These are phyloP conservation scores for Centropus unirufus DNA, from an alignment of 2,113 vertebrate genomes.

Conservation along the genomic window DNA sequence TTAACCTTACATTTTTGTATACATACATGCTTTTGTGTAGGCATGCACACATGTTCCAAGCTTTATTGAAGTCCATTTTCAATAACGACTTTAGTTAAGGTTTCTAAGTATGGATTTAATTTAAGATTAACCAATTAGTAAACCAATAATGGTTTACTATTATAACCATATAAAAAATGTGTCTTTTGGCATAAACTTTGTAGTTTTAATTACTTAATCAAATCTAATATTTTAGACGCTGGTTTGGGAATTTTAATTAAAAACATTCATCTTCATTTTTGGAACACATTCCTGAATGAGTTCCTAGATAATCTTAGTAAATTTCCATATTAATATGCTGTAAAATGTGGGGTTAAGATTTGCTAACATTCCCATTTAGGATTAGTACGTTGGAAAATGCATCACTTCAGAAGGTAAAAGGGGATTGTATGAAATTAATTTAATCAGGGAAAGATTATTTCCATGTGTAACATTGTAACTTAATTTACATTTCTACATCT, in stretches of 20 bases:
- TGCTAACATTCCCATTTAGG: neutral
- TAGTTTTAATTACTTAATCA: neutral
- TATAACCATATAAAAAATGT: neutral
- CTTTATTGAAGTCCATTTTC: neutral
- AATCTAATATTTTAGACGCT: constrained; percentile 12
- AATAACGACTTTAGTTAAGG: neutral
- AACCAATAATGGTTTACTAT: neutral
- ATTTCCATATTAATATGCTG: neutral
- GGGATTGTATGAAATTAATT: neutral
- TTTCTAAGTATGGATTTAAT: neutral
- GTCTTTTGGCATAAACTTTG: neutral
- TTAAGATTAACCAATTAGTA: neutral
- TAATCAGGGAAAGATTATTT: neutral
- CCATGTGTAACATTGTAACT: neutral
- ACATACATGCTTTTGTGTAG: neutral
- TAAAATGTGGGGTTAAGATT: neutral
- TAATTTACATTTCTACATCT: neutral
- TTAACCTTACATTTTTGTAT: neutral
- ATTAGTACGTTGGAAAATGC: neutral
- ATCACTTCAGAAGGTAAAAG: neutral
- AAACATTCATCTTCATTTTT: constrained; percentile 24
- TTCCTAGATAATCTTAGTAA: neutral
- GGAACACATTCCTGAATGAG: neutral
- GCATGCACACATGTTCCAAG: neutral
- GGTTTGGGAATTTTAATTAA: constrained; percentile 37